Percentiles rank a stretch among this genome's conserved stretches.
These are phyloP conservation scores for Rhagoletis zephyria DNA, from an alignment of 1,140 invertebrate species.

Conservation along the genomic window DNA sequence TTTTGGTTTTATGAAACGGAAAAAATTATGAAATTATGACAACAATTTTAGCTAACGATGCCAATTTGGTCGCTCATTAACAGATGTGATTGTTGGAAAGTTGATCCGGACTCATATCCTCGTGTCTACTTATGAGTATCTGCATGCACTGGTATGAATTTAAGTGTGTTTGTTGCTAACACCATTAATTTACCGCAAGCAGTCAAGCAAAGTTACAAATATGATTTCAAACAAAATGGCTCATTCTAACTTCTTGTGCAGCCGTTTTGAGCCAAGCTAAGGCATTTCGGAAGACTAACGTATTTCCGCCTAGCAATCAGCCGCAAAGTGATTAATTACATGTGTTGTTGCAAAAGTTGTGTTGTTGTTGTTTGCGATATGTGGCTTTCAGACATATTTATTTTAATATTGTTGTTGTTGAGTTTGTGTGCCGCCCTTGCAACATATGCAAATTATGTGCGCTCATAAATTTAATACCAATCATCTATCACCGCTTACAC, in stretches of 20 bases:
- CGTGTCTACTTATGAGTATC: background rate
- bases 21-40: conserved; percentile 28
- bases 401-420: conserved; percentile 6
- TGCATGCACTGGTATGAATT: background rate
- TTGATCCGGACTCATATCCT: background rate
- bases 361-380: background rate
- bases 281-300: background rate
- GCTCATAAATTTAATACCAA: conserved; percentile 40
- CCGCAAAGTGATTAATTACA: conserved; percentile 32
- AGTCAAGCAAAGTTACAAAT: background rate
- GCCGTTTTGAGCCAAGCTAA: background rate
- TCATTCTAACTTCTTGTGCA: background rate
- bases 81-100: conserved; percentile 4
- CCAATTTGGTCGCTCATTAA: conserved; percentile 34
- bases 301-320: conserved; percentile 14
- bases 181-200: conserved; percentile 34
- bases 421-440: background rate
- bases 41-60: conserved; percentile 25
- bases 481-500: background rate
- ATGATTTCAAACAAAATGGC: background rate
- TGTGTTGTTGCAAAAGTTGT: background rate
- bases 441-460: conserved; percentile 40
- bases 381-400: background rate
- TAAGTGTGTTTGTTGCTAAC: background rate
- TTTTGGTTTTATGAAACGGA: background rate